phyloP scores from a whole-genome alignment of 2,797 vertebrate genomes.

The Allobates femoralis region DNA sequence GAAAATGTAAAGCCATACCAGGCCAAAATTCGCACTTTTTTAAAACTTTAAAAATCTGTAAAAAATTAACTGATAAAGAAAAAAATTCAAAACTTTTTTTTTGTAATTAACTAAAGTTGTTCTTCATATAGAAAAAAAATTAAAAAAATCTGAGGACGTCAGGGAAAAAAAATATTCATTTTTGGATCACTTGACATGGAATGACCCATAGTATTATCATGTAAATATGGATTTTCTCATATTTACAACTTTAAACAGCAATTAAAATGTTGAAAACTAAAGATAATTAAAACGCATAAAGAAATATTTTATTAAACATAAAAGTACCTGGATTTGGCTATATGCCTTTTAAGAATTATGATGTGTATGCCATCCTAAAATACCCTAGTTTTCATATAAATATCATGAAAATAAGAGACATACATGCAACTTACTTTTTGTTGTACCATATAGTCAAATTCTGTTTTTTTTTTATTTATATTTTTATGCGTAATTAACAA shows the following conservation, averaged over 20 bases:
- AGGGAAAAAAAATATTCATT: too few relatives aligned
- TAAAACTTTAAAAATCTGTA: too few relatives aligned
- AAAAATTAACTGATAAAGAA: too few relatives aligned
- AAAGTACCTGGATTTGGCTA: not conserved
- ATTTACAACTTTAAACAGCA: not conserved
- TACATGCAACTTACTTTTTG: slow-evolving; percentile 1
- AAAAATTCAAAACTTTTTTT: too few relatives aligned
- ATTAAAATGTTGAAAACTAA: not conserved
- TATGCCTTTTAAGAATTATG: not conserved
- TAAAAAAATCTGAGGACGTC: too few relatives aligned
- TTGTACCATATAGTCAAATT: not conserved
- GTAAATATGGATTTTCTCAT: too few relatives aligned
- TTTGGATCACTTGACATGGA: too few relatives aligned
- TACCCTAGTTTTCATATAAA: not conserved
- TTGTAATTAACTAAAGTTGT: too few relatives aligned
- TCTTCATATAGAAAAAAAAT: too few relatives aligned
- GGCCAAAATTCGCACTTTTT: too few relatives aligned
- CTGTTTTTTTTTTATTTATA: slow-evolving; percentile 18
- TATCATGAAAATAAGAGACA: not conserved
- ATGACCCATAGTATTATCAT: too few relatives aligned
- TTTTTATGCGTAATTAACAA: slow-evolving; percentile 48
- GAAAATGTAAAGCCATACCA: too few relatives aligned
- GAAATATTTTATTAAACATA: not conserved
- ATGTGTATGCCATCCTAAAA: not conserved
- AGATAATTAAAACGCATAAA: not conserved